Percentiles rank a stretch among this genome's conserved stretches.
Conservation (phyloP, 2,113 vertebrate genomes). For the Mirza zaza region DNA sequence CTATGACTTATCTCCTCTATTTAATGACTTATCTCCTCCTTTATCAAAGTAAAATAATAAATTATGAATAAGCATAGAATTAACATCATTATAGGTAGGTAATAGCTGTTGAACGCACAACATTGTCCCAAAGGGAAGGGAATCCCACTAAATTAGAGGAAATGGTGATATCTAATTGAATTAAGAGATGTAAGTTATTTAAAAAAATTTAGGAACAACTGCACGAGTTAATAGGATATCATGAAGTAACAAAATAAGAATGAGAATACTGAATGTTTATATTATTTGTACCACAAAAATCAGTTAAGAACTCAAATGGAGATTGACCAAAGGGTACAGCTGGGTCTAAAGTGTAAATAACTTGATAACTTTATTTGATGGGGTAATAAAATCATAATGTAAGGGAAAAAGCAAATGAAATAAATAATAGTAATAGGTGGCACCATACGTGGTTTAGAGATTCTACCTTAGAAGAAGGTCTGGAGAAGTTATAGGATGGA, state of each 20-base stretch:
- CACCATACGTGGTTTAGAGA: background rate
- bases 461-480: background rate
- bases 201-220: background rate
- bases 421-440: background rate
- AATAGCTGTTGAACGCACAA: background rate
- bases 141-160: background rate
- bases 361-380: background rate
- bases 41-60: background rate
- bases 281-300: background rate
- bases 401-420: background rate
- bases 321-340: background rate
- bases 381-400: background rate
- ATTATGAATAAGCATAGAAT: background rate
- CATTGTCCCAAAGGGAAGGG: background rate
- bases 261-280: background rate
- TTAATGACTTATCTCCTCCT: background rate
- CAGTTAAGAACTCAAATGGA: background rate
- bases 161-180: background rate
- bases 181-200: background rate
- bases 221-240: background rate
- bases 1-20: background rate
- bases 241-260: background rate
- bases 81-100: background rate
- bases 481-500: background rate
- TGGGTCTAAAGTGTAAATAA: background rate